phyloP scores from a whole-genome alignment of 1,140 invertebrate genomes.

The Scaptomyza hsui region DNA sequence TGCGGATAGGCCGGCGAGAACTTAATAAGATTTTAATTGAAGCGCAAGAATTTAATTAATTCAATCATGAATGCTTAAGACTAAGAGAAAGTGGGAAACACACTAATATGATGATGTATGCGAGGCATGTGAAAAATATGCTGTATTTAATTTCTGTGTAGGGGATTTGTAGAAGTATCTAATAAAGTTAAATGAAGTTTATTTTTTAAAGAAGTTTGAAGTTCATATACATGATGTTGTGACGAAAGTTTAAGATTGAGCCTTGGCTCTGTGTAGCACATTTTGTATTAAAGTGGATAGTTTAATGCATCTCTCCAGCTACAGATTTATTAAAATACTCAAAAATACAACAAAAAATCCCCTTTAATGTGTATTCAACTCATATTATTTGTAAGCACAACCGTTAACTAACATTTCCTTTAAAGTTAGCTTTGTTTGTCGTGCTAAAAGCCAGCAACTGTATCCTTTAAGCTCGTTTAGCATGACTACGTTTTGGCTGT shows the following conservation, averaged over 20 bases:
- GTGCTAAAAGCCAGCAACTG: constrained; percentile 12
- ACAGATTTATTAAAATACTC: too few relatives aligned
- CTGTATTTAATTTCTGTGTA: too few relatives aligned
- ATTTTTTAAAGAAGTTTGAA: too few relatives aligned
- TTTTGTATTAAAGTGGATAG: too few relatives aligned
- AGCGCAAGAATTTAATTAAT: constrained; percentile 83
- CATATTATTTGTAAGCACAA: background rate
- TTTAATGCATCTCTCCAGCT: too few relatives aligned
- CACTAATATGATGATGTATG: constrained; percentile 35
- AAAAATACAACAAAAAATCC: too few relatives aligned
- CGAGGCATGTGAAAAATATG: background rate
- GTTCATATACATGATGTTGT: too few relatives aligned
- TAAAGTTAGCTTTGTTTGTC: constrained; percentile 7
- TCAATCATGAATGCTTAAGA: constrained; percentile 65
- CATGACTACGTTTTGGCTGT: constrained; percentile 17
- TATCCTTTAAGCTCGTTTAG: constrained; percentile 20
- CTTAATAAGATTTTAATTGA: constrained; percentile 83
- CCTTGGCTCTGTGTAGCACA: too few relatives aligned
- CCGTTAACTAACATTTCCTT: background rate
- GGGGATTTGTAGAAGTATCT: too few relatives aligned
- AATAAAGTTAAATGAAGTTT: too few relatives aligned
- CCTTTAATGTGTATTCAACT: too few relatives aligned
- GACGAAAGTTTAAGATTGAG: too few relatives aligned
- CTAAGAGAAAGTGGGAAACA: constrained; percentile 20
- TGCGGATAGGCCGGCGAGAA: constrained; percentile 50